Evolutionary conservation across 2,113 vertebrate species (phyloP).

Genomic region (Prietella phreatophila): DNA sequence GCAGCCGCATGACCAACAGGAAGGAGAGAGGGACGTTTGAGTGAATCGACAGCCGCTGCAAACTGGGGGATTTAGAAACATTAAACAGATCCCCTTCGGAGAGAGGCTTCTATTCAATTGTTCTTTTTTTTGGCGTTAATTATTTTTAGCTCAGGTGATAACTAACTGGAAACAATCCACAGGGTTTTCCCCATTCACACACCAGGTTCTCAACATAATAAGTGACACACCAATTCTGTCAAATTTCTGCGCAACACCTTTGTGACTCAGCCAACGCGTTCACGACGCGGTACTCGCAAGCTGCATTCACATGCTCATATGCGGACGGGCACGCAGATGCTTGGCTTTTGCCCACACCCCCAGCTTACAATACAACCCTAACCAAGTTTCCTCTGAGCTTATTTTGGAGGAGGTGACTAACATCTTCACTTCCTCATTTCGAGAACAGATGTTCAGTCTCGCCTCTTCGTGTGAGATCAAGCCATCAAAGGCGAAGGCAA

Average conservation of each 20-base stretch:
- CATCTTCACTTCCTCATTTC: slow-evolving; percentile 57
- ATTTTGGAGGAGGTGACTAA: slow-evolving; percentile 53
- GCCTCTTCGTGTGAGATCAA: slow-evolving; percentile 26
- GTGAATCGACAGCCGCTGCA: background rate
- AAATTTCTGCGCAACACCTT: slow-evolving; percentile 1
- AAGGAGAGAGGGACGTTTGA: background rate
- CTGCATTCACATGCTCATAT: slow-evolving; percentile 49
- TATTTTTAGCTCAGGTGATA: slow-evolving; percentile 20
- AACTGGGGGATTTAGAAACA: background rate
- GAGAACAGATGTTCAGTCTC: slow-evolving; percentile 50
- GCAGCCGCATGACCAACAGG: background rate
- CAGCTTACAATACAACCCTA: slow-evolving; percentile 35
- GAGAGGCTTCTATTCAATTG: background rate
- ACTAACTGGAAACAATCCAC: slow-evolving; percentile 30
- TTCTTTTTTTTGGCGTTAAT: background rate
- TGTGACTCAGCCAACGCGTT: slow-evolving; percentile 43
- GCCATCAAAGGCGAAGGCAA: background rate
- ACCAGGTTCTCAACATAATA: background rate
- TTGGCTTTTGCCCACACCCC: slow-evolving; percentile 17
- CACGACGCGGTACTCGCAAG: background rate
- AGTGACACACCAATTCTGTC: background rate
- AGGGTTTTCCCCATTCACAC: slow-evolving; percentile 26
- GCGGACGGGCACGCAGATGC: slow-evolving; percentile 47
- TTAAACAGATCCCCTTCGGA: background rate
- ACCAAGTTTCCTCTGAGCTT: slow-evolving; percentile 50